phyloP scores from a whole-genome alignment of 2,888 invertebrate genomes.

The Mylabris sibirica region DNA sequence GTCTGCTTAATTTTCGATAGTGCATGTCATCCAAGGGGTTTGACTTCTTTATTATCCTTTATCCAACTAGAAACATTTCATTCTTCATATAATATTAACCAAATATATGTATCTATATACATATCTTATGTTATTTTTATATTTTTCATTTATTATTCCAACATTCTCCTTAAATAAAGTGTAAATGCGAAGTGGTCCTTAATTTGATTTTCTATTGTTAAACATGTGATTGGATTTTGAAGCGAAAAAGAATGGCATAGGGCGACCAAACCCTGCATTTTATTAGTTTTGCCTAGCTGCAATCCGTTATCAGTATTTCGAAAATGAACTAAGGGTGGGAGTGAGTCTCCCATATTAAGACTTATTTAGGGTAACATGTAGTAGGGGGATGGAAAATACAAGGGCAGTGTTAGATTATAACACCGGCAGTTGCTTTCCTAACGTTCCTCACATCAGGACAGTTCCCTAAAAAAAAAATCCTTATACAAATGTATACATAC shows the following conservation, averaged over 20 bases:
- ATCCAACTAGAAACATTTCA: neutral
- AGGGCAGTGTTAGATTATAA: slow-evolving; percentile 47
- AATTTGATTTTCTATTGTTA: slow-evolving; percentile 12
- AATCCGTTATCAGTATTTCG: slow-evolving; percentile 46
- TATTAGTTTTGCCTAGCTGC: slow-evolving; percentile 21
- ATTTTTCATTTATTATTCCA: neutral
- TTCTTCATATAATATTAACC: neutral
- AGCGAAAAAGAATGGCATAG: slow-evolving; percentile 10
- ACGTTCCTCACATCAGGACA: slow-evolving; percentile 25
- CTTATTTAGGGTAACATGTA: slow-evolving; percentile 57
- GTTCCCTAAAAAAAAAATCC: neutral
- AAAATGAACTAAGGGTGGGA: slow-evolving; percentile 48
- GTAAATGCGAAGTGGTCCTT: neutral
- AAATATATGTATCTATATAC: neutral
- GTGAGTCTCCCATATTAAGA: slow-evolving; percentile 53
- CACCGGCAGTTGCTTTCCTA: slow-evolving; percentile 48
- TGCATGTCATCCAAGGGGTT: slow-evolving; percentile 43
- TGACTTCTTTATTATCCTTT: slow-evolving; percentile 32
- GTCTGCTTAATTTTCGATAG: slow-evolving; percentile 52
- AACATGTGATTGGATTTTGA: slow-evolving; percentile 12
- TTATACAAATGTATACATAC: slow-evolving; percentile 17
- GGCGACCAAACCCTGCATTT: slow-evolving; percentile 13
- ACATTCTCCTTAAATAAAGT: neutral
- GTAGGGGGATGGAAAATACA: slow-evolving; percentile 50
- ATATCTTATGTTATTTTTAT: neutral